Evolutionary conservation across 1,140 invertebrate genomes (phyloP).

Genomic region (Brachystomella parvula): DNA sequence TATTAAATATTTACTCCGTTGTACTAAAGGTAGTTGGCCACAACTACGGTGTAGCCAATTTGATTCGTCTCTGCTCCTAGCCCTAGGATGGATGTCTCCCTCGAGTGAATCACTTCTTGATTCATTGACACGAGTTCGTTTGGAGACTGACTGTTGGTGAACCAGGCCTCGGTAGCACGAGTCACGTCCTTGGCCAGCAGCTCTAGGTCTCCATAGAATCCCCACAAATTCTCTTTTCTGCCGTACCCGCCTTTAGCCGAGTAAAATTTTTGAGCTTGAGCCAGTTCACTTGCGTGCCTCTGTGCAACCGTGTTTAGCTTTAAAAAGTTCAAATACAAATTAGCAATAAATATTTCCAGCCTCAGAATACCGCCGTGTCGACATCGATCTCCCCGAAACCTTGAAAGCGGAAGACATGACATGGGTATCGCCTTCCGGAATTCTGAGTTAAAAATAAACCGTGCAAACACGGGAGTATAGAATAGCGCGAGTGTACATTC

Average conservation of each 20-base stretch:
- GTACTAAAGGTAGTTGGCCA: slow-evolving; percentile 1
- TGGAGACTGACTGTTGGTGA: neutral
- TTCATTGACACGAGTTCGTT: neutral
- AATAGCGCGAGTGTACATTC: neutral
- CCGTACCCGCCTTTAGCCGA: neutral
- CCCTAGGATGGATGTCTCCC: neutral
- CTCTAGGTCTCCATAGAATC: neutral
- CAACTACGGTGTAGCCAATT: neutral
- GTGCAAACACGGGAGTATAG: too few species aligned
- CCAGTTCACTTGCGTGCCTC: neutral
- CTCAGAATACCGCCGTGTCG: too few species aligned
- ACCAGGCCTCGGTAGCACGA: neutral
- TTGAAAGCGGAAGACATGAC: too few species aligned
- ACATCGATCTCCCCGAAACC: too few species aligned
- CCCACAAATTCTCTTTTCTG: neutral
- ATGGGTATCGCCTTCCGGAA: too few species aligned
- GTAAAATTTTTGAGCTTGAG: slow-evolving; percentile 3
- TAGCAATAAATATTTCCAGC: neutral
- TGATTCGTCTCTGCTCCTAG: neutral
- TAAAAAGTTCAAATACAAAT: neutral
- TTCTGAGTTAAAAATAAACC: too few species aligned
- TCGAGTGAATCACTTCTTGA: neutral
- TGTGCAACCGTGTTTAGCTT: neutral
- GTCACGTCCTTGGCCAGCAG: neutral
- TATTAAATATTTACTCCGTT: too few species aligned